Evolutionary conservation across 2,888 invertebrate genomes (phyloP).

Genomic region (Sinotaia quadrata): DNA sequence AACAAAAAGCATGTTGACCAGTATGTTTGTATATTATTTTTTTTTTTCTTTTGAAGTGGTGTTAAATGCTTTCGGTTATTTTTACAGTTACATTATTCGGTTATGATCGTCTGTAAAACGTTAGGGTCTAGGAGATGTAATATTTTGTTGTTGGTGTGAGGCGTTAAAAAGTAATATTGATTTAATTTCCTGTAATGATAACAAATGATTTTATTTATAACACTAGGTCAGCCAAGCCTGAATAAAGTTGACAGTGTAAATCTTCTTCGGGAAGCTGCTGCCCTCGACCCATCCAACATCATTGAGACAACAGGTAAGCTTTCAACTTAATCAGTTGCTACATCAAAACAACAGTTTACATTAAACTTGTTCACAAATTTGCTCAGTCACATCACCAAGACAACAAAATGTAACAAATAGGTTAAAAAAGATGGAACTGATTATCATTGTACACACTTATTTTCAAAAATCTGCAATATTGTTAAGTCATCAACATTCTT

Average conservation of each 20-base stretch:
- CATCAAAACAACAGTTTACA: not conserved
- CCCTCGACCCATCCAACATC: slow-evolving; percentile 17
- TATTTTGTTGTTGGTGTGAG: no score
- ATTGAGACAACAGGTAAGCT: slow-evolving; percentile 19
- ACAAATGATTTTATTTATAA: not conserved
- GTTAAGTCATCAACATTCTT: no score
- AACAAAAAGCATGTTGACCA: no score
- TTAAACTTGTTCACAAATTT: no score
- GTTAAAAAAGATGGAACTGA: not conserved
- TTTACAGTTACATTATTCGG: not conserved
- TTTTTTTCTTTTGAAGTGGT: no score
- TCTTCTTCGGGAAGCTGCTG: slow-evolving; percentile 21
- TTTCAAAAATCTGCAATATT: no score
- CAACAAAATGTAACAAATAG: no score
- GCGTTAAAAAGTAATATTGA: not conserved
- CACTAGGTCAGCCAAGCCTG: slow-evolving; percentile 26
- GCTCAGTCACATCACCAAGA: no score
- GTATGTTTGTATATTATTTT: no score
- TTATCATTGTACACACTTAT: no score
- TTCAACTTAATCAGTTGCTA: not conserved
- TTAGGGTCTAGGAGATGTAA: no score
- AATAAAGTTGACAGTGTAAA: slow-evolving; percentile 28
- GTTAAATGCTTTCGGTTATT: not conserved
- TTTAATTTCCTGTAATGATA: not conserved
- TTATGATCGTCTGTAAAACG: no score